phyloP scores from a whole-genome alignment of 2,888 invertebrate genomes.

The Drosophila macrothrix region DNA sequence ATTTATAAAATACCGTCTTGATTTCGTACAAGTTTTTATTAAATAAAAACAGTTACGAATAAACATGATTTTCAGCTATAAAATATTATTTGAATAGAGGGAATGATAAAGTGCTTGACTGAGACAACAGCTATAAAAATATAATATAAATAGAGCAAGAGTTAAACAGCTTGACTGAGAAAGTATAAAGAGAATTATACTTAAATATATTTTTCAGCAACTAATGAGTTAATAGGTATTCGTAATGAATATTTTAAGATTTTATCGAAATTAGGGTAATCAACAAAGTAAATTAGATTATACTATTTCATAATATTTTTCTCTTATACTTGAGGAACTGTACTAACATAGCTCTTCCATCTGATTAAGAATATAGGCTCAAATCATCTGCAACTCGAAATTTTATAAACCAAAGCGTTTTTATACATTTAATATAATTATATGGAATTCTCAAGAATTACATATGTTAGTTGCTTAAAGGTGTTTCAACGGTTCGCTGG shows the following conservation, averaged over 20 bases:
- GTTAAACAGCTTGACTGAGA: background rate
- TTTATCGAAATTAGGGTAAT: background rate
- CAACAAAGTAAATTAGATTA: background rate
- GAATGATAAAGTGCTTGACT: background rate
- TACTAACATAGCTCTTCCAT: too few species aligned
- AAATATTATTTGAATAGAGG: background rate
- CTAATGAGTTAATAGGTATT: background rate
- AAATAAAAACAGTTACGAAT: too few species aligned
- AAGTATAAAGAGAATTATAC: background rate
- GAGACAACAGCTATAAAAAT: background rate
- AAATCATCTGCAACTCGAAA: too few species aligned
- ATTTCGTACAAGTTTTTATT: background rate
- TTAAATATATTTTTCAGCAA: background rate
- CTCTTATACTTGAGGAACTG: too few species aligned
- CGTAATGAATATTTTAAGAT: background rate
- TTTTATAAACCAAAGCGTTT: background rate
- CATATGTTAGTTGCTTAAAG: background rate
- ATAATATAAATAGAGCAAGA: background rate
- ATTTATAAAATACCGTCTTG: background rate
- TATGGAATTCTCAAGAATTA: background rate
- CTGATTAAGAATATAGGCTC: too few species aligned
- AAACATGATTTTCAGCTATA: background rate
- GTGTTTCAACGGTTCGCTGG: too few species aligned
- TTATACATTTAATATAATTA: background rate
- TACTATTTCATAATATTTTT: background rate